A percentile compares a stretch with the other conserved stretches of the same genome.
phyloP scores from a whole-genome alignment of 2,797 vertebrate species.

The Macropus fuliginosus region DNA sequence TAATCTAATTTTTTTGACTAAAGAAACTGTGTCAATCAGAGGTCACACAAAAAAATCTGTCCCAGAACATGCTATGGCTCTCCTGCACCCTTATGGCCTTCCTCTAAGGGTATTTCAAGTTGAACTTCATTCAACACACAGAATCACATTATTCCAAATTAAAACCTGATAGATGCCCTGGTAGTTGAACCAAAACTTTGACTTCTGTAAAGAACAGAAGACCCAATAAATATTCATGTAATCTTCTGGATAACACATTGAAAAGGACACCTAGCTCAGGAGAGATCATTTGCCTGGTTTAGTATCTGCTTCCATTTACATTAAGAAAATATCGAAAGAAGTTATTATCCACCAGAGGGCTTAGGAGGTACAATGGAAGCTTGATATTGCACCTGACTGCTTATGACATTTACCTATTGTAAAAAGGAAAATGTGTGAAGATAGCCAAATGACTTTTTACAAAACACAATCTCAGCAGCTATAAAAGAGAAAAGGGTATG shows the following conservation, averaged over 20 bases:
- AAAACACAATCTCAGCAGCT: slow-evolving; percentile 67
- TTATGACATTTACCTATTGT: slow-evolving; percentile 80
- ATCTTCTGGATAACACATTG: slow-evolving; percentile 76
- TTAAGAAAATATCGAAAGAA: slow-evolving; percentile 81
- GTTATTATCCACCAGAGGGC: slow-evolving; percentile 77
- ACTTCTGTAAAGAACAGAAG: slow-evolving; percentile 71
- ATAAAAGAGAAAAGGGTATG: slow-evolving; percentile 51
- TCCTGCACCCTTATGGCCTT: slow-evolving; percentile 38
- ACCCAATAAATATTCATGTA: slow-evolving; percentile 82
- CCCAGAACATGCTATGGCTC: slow-evolving; percentile 41
- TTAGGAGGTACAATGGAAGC: slow-evolving; percentile 74
- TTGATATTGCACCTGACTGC: slow-evolving; percentile 72
- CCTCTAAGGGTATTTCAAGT: slow-evolving; percentile 53
- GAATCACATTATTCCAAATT: slow-evolving; percentile 77
- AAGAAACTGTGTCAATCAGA: slow-evolving; percentile 9
- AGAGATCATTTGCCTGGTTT: slow-evolving; percentile 81
- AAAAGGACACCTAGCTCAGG: slow-evolving; percentile 83
- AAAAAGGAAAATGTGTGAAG: slow-evolving; percentile 68
- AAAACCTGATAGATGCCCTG: slow-evolving; percentile 67
- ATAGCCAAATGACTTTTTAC: slow-evolving; percentile 69
- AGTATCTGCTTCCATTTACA: slow-evolving; percentile 78
- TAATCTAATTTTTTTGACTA: slow-evolving; percentile 31
- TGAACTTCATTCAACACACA: slow-evolving; percentile 59
- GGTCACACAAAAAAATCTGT: slow-evolving; percentile 45
- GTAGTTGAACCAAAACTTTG: slow-evolving; percentile 71